Evolutionary conservation across 2,797 vertebrate species (phyloP).

Genomic region (Stomatorhinus walkeri): DNA sequence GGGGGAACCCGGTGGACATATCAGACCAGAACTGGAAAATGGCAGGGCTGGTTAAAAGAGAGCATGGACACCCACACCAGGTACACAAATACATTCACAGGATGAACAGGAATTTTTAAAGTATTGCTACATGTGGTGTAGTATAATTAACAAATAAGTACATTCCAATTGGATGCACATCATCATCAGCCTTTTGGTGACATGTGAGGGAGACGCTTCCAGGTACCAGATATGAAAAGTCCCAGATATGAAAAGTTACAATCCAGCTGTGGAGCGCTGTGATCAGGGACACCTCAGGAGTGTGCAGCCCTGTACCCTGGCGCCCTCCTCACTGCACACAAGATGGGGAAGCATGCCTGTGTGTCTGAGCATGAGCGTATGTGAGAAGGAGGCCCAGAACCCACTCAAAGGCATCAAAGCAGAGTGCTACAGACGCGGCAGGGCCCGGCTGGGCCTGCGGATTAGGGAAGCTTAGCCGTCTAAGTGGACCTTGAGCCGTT

Average conservation of each 20-base stretch:
- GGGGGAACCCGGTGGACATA: not conserved
- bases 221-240: not conserved
- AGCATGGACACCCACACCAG: not conserved
- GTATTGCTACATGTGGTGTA: not conserved
- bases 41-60: not conserved
- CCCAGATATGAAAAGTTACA: not conserved
- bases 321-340: not conserved
- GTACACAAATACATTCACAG: not conserved
- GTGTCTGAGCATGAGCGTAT: not conserved
- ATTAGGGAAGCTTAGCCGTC: slow-evolving; percentile 11
- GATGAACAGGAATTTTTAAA: not conserved
- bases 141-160: not conserved
- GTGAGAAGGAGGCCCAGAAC: not conserved
- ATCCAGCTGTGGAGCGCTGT: not conserved
- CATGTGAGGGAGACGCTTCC: not conserved
- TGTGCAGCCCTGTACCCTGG: not conserved
- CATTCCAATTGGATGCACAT: not conserved
- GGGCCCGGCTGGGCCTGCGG: not conserved
- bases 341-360: not conserved
- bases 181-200: not conserved
- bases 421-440: not conserved
- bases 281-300: not conserved
- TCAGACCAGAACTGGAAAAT: not conserved
- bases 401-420: slow-evolving; percentile 4
- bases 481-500: slow-evolving; percentile 16